Evolutionary conservation across 2,113 vertebrate species (phyloP).

Genomic region (Sakesphorus luctuosus): DNA sequence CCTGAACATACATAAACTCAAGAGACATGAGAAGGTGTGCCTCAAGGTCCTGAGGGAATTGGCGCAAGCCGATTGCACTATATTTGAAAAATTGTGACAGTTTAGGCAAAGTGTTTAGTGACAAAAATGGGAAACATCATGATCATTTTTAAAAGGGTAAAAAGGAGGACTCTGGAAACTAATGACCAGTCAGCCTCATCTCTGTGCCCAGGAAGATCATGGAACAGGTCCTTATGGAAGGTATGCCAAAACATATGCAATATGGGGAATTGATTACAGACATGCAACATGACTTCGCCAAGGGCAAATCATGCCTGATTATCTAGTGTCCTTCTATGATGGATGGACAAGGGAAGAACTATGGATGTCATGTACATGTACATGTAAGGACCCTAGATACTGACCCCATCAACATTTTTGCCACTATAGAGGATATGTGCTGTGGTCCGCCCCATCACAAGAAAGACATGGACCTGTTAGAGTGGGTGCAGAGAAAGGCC

Average conservation of each 20-base stretch:
- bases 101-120: not conserved
- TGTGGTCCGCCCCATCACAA: not conserved
- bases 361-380: not conserved
- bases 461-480: not conserved
- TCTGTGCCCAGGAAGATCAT: not conserved
- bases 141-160: not conserved
- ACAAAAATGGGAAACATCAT: not conserved
- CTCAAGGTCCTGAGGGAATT: not conserved
- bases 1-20: not conserved
- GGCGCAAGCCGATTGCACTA: not conserved
- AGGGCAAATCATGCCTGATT: not conserved
- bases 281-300: not conserved
- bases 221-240: not conserved
- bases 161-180: not conserved
- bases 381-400: not conserved
- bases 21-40: not conserved
- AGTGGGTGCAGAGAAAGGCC: fast-evolving
- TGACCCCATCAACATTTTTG: not conserved
- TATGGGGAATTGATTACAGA: not conserved
- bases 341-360: not conserved
- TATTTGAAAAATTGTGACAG: not conserved
- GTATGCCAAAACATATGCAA: not conserved
- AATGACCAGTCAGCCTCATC: not conserved
- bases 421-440: not conserved
- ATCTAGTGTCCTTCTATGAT: not conserved